A percentile compares a stretch with the other conserved stretches of the same genome.
phyloP scores from a whole-genome alignment of 2,888 invertebrate genomes.

The Drosophila anomalata region DNA sequence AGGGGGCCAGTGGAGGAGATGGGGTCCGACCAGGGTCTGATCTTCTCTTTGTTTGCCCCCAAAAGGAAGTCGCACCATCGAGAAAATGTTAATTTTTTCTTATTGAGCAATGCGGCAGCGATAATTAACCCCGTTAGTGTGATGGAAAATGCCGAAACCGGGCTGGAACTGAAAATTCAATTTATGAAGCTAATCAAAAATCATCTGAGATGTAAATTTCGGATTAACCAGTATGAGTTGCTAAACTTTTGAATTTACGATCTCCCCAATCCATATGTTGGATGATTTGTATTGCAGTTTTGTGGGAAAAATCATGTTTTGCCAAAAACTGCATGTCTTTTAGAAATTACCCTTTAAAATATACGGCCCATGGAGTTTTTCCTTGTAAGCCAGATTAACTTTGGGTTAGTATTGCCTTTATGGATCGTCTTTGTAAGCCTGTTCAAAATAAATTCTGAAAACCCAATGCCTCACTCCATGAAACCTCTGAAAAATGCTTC shows the following conservation, averaged over 20 bases:
- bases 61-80: conserved; percentile 59
- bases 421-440: neutral
- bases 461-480: conserved; percentile 20
- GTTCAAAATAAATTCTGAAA: neutral
- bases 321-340: neutral
- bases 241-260: neutral
- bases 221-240: conserved; percentile 18
- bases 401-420: conserved; percentile 35
- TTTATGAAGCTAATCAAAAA: conserved; percentile 42
- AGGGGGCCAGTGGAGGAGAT: conserved; percentile 18
- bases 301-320: neutral
- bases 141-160: conserved; percentile 49
- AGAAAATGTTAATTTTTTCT: conserved; percentile 70
- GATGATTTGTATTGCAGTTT: neutral
- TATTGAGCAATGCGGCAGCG: conserved; percentile 65
- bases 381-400: conserved; percentile 41
- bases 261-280: neutral
- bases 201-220: neutral
- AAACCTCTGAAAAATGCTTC: conserved; percentile 9
- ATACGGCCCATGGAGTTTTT: conserved; percentile 10
- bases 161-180: conserved; percentile 49
- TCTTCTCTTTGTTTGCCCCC: conserved; percentile 65
- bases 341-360: neutral
- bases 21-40: conserved; percentile 60
- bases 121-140: conserved; percentile 74